Evolutionary conservation across 37 sponge, comb jelly and placozoan species (phyloP).

Genomic region (Eunapius fragilis): DNA sequence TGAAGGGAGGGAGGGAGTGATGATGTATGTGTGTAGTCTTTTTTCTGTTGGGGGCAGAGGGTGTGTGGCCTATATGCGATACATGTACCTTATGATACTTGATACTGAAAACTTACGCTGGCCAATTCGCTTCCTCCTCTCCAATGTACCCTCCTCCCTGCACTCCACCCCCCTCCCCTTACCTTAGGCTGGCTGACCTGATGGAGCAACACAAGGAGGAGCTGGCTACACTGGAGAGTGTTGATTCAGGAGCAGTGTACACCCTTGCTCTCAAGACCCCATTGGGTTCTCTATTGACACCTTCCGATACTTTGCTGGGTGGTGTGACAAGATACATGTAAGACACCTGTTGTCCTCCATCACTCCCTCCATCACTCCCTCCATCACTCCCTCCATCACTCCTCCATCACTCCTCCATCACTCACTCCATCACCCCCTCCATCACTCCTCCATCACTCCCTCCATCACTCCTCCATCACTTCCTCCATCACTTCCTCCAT

Average conservation of each 20-base stretch:
- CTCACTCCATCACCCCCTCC: neutral
- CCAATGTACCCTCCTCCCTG: neutral
- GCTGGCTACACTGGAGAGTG: conserved; percentile 86
- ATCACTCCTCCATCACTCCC: too few species aligned
- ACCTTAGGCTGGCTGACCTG: conserved; percentile 89
- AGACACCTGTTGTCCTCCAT: too few species aligned
- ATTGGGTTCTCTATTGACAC: conserved; percentile 95
- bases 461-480: too few species aligned
- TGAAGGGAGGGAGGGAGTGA: too few species aligned
- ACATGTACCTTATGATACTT: too few species aligned
- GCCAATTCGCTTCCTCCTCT: too few species aligned
- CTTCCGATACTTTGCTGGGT: conserved; percentile 95
- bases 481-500: too few species aligned
- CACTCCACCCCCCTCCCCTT: neutral
- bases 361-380: too few species aligned
- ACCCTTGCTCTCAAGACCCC: conserved; percentile 94
- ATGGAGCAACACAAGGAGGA: conserved; percentile 95
- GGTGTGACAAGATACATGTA: conserved; percentile 97
- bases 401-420: neutral
- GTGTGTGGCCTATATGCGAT: too few species aligned
- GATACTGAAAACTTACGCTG: too few species aligned
- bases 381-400: too few species aligned
- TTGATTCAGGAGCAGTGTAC: conserved; percentile 96
- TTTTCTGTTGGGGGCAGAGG: too few species aligned
- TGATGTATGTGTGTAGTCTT: neutral